Base-by-base conservation (phyloP, 2,113 vertebrate species). In the Hyperoodon ampullatus region DNA sequence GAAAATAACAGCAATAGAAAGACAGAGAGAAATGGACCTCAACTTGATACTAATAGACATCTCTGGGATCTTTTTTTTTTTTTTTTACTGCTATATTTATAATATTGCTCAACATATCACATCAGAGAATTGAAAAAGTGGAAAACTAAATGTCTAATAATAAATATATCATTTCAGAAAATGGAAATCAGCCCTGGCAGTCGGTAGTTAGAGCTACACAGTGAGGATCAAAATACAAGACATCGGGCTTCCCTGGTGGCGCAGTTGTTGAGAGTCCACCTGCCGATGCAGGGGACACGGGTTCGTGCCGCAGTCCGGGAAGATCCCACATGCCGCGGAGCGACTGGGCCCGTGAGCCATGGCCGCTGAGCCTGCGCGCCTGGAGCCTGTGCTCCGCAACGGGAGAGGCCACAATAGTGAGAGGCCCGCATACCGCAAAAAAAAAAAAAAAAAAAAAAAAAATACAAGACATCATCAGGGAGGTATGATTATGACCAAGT, bases 141-240 rank as follows among this genome's bases (percentile, higher is more conserved):
- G 16, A 63, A 60, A 44, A 6, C 0, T 47, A 58, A 93, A 21
- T 55, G 24, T n/a, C 18, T 39, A 74, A 24, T 16, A 75, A 47
- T 58, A 91, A 95, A 12, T 24, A 85, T 85, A 53, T 47, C 16
- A 72, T 65, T 83, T 88, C 33, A 60, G 66, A 88, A 85, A 65
- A 5, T 50, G 44, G 88, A 74, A 84, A 44, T 9, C 44, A 30
- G 8, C 6, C 18, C 21, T 61, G n/a, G 2, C 3, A 65, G 44
- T 9, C 0, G 24, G 11, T 0, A 72, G 6, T 24, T 9, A 47
- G 12, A 42, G 2, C 1, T 2, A n/a, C 19, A 26, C 60, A 93
- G 3, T 90, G 33, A 66, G 9, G 30, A 63, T 24, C 19, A 61
- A 33, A n/a, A 21, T 1, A 42, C 5, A 55, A 53, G 39, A 13